Evolutionary conservation across 1,140 invertebrate species (phyloP), one percentile per base, ranked within the genome.

Genomic region (Tetramorium simillimum): DNA sequence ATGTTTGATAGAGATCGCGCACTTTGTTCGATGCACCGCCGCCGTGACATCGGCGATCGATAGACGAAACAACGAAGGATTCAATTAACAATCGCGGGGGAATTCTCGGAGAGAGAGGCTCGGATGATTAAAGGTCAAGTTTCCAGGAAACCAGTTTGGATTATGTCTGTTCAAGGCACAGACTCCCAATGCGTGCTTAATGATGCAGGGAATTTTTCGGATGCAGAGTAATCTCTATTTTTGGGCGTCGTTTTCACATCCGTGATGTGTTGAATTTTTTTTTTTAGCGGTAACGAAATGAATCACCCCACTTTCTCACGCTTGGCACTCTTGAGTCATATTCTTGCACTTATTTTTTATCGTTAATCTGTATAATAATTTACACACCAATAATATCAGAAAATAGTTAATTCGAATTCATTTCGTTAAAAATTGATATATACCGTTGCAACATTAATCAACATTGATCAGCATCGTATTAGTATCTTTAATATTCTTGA

Each of bases 211-310:
- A 53, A 77, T 77, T 85, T 89, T 76, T 86, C 18, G 56, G 46
- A 88, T 90, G 84, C 86, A 73, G 3, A 33, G 89, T 84, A 89
- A 91, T 89, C 63, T 89, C 60, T 91, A 91, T 91, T 91, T 91
- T 82, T 86, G 86, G 88, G 56, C 28, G 40, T 24, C 7, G 14
- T 63, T 43, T 28, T 46, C 43, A 70, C 49, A 56, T 62, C 28
- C 67, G 53, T 63, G 70, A 75, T 56, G 43, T 16, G n/a, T 14
- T 37, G 5, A 43, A 69, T 18, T 81, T 53, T 69, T 53, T 69
- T 37, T 37, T 81, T 14, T 4, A 37, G 7, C 62, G n/a, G 28
- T 33, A 70, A 49, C 21, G n/a, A 40, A 69, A 53, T 53, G 0
- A 40, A 56, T 9, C 28, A 9, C 0, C 16, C 18, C 49, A 46